Base-by-base conservation (phyloP, 2,797 vertebrate genomes). In the Phataginus tricuspis region DNA sequence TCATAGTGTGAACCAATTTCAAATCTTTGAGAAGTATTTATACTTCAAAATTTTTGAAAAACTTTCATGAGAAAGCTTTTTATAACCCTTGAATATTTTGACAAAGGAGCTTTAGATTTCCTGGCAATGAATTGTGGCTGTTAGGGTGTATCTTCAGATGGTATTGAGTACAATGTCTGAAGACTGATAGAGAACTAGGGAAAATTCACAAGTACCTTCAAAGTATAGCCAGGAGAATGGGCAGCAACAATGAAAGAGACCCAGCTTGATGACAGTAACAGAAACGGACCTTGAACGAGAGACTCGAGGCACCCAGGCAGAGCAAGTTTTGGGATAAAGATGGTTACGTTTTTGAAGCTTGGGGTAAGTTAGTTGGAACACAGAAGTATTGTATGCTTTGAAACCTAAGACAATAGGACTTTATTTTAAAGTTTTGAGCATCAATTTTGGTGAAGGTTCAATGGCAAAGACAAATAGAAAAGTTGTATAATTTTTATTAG, bases 51-150 rank as follows among this genome's bases (percentile, higher is more conserved):
- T 51, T 69, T 53, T 34, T 4, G 3, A 69, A 77, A 51, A 45
- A 49, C 1, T 19, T 55, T 37, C 53, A 79, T 83, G n/a, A 92
- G 23, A 86, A 82, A 39, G 10, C 16, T 90, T 8, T 90, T 61
- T 88, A 29, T 75, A 69, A 79, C 1, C 11, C 2, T 90, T 82
- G 25, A 80, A 49, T 75, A 91, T 57, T 89, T 39, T 87, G 29
- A 80, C 29, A 75, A 85, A 94, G 13, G 14, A 23, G 4, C 25
- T 72, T 92, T n/a, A 91, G 29, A 79, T 69, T 57, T 92, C 87
- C 74, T 10, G 86, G 13, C 19, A 90, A 29, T 69, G 27, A 92
- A 42, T 39, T 31, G 63, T 85, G 10, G 51, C 14, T 63, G 3
- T 25, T 92, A 51, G 4, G 12, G 29, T 4, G 69, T 90, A 61